phyloP scores from a whole-genome alignment of 2,113 vertebrate species.

The Colistium nudipinnis region DNA sequence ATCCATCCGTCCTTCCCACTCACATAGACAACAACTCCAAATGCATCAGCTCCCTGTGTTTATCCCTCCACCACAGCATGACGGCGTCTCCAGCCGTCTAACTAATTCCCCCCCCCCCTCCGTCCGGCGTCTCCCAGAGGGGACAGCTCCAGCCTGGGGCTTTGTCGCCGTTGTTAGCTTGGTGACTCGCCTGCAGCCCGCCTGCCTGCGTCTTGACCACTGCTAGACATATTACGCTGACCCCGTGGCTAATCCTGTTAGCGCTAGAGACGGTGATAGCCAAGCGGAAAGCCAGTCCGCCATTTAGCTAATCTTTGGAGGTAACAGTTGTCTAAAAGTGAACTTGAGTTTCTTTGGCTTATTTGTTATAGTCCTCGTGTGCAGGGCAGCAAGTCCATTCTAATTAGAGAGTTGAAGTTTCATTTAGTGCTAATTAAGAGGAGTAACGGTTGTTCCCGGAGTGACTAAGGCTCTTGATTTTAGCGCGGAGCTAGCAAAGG shows the following conservation, averaged over 20 bases:
- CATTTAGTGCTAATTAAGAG: slow-evolving; percentile 51
- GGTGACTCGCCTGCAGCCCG: slow-evolving; percentile 31
- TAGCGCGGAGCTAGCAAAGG: slow-evolving; percentile 36
- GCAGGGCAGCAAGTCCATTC: slow-evolving; percentile 18
- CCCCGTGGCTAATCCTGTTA: slow-evolving; percentile 66
- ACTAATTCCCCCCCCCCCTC: slow-evolving; percentile 53
- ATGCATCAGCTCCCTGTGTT: slow-evolving; percentile 30
- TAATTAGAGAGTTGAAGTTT: slow-evolving; percentile 40
- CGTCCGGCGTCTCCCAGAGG: not conserved
- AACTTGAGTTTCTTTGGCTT: slow-evolving; percentile 44
- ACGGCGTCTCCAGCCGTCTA: slow-evolving; percentile 22
- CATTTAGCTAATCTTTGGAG: slow-evolving; percentile 40
- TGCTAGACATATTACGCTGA: slow-evolving; percentile 42
- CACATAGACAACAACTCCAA: slow-evolving; percentile 13
- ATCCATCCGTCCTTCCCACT: not conserved
- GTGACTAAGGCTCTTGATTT: slow-evolving; percentile 36
- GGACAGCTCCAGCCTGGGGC: slow-evolving; percentile 27
- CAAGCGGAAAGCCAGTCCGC: slow-evolving; percentile 44
- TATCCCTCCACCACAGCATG: slow-evolving; percentile 48
- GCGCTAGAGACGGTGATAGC: slow-evolving; percentile 39
- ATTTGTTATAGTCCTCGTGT: slow-evolving; percentile 32
- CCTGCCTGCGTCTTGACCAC: slow-evolving; percentile 40
- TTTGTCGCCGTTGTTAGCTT: slow-evolving; percentile 25
- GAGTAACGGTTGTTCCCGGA: slow-evolving; percentile 39
- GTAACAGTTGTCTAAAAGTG: slow-evolving; percentile 42